Evolutionary conservation across 1,140 invertebrate genomes (phyloP).

Genomic region (Branchinecta lindahli): DNA sequence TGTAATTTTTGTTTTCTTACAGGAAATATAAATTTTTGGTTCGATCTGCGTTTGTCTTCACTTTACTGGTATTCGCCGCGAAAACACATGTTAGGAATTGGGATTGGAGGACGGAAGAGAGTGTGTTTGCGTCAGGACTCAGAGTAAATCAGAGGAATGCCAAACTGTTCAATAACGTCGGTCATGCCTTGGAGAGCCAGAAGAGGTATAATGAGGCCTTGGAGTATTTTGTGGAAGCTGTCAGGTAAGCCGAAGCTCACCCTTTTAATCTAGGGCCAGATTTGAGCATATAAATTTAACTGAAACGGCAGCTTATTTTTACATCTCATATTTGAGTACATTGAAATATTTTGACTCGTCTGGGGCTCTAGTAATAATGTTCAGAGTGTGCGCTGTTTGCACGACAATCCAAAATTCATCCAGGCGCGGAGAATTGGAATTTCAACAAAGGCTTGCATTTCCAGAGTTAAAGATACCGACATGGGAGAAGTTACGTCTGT

Average conservation of each 20-base stretch:
- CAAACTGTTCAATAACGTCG: conserved; percentile 93
- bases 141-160: conserved; percentile 82
- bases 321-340: too few species aligned
- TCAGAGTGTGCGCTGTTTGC: too few species aligned
- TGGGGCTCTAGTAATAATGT: too few species aligned
- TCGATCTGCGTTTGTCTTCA: conserved; percentile 42
- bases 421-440: too few species aligned
- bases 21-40: conserved; percentile 40
- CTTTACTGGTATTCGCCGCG: conserved; percentile 54
- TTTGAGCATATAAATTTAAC: too few species aligned
- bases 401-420: too few species aligned
- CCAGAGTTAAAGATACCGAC: too few species aligned
- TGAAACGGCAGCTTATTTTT: too few species aligned
- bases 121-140: conserved; percentile 78
- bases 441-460: too few species aligned
- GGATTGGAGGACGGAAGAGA: conserved; percentile 85
- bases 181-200: conserved; percentile 78
- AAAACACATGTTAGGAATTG: conserved; percentile 74
- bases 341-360: too few species aligned
- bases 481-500: too few species aligned
- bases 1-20: conserved; percentile 21
- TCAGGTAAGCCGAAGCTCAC: conserved; percentile 34
- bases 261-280: too few species aligned
- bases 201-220: conserved; percentile 68
- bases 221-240: conserved; percentile 78